Conservation (phyloP, 2,797 vertebrate genomes). For the Dermochelys coriacea region DNA sequence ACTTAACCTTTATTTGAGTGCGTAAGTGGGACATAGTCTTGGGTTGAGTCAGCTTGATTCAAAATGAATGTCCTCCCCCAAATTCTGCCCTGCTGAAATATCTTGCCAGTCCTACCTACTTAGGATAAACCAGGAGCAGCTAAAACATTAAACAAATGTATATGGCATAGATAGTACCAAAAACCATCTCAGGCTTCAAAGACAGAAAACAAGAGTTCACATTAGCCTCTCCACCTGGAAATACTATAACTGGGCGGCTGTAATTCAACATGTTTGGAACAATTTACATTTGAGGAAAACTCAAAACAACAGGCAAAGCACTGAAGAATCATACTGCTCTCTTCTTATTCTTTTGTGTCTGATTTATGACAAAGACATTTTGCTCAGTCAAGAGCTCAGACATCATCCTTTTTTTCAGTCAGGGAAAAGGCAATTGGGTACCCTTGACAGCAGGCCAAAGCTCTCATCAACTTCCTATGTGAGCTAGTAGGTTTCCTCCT, state of each 20-base stretch:
- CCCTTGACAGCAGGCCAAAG: neutral
- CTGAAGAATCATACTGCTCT: accelerated
- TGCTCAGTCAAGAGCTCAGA: neutral
- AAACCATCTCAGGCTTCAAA: neutral
- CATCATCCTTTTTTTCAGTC: neutral
- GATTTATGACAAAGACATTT: neutral
- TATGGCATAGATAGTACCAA: neutral
- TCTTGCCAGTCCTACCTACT: slow-evolving; percentile 20
- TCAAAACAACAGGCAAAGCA: accelerated
- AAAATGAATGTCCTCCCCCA: neutral
- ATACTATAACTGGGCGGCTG: neutral
- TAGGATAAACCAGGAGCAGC: slow-evolving; percentile 5
- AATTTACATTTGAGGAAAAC: neutral
- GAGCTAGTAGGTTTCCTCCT: neutral
- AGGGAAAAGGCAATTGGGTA: neutral
- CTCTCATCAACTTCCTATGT: neutral
- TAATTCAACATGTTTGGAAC: neutral
- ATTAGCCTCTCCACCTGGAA: neutral
- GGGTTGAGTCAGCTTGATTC: neutral
- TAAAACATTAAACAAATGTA: slow-evolving; percentile 10
- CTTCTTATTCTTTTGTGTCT: neutral
- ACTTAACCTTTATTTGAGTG: neutral
- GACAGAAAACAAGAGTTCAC: neutral
- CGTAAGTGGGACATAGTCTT: neutral
- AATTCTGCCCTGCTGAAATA: slow-evolving; percentile 7